Percentiles rank a stretch among this genome's conserved stretches.
These are phyloP conservation scores for Potorous gilbertii DNA, from an alignment of 2,797 vertebrate genomes.

Conservation along the genomic window DNA sequence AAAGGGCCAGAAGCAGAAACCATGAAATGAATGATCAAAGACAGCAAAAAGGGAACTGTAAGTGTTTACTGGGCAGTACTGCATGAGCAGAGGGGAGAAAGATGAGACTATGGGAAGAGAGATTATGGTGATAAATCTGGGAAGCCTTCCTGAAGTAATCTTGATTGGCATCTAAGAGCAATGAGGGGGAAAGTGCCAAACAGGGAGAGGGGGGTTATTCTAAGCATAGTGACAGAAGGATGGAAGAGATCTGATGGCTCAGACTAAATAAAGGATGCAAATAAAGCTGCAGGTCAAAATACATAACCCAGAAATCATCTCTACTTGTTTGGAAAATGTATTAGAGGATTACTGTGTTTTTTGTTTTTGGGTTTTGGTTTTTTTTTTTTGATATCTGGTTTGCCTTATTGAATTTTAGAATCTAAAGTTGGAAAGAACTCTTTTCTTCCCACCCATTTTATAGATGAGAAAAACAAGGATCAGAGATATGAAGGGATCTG, in stretches of 20 bases:
- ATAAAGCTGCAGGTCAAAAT: neutral
- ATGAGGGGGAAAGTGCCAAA: neutral
- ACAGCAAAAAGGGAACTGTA: neutral
- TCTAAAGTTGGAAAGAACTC: neutral
- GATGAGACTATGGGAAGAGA: neutral
- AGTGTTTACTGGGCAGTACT: neutral
- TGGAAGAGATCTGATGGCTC: neutral
- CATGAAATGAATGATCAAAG: neutral
- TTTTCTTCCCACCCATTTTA: neutral
- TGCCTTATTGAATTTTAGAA: neutral
- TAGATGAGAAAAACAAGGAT: neutral
- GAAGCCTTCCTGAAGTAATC: neutral
- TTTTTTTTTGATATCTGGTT: neutral
- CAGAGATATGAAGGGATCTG: neutral
- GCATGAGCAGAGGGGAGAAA: neutral
- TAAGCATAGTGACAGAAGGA: neutral
- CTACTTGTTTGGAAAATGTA: neutral
- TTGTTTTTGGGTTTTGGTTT: neutral
- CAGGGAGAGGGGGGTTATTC: neutral
- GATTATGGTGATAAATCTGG: neutral
- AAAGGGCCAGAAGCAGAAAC: neutral
- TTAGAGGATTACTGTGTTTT: neutral
- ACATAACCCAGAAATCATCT: neutral
- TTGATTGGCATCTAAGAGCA: neutral
- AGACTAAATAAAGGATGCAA: neutral